A percentile compares a stretch with the other conserved stretches of the same genome.
phyloP scores from a whole-genome alignment of 2,797 vertebrate species.

The Chrosomus eos region DNA sequence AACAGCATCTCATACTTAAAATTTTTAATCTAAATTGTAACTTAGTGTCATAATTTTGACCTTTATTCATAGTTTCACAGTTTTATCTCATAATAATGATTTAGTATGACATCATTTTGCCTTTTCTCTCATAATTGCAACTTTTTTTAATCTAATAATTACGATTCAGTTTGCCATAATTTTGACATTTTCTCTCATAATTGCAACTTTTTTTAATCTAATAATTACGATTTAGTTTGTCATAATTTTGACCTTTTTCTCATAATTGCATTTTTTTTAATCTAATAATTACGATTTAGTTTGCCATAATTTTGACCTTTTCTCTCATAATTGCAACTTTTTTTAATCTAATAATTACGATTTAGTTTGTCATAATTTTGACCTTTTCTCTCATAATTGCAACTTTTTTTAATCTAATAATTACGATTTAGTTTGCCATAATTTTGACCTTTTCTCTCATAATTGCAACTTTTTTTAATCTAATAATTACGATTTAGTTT shows the following conservation, averaged over 20 bases:
- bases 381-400: background rate
- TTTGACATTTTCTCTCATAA: background rate
- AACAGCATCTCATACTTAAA: background rate
- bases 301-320: background rate
- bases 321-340: too few species aligned
- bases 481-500: too few species aligned
- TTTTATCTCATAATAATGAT: background rate
- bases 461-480: background rate
- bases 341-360: background rate
- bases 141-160: background rate
- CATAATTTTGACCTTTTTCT: background rate
- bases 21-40: background rate
- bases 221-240: background rate
- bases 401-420: background rate
- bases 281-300: too few species aligned
- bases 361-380: background rate
- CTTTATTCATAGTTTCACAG: background rate
- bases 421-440: background rate
- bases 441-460: background rate
- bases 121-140: background rate
- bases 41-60: background rate
- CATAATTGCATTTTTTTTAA: background rate
- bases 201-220: background rate
- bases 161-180: background rate
- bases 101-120: too few species aligned